Percentiles rank a stretch among this genome's conserved stretches.
These are phyloP conservation scores for Erynnis tages DNA, from an alignment of 2,888 invertebrate genomes.

Conservation along the genomic window DNA sequence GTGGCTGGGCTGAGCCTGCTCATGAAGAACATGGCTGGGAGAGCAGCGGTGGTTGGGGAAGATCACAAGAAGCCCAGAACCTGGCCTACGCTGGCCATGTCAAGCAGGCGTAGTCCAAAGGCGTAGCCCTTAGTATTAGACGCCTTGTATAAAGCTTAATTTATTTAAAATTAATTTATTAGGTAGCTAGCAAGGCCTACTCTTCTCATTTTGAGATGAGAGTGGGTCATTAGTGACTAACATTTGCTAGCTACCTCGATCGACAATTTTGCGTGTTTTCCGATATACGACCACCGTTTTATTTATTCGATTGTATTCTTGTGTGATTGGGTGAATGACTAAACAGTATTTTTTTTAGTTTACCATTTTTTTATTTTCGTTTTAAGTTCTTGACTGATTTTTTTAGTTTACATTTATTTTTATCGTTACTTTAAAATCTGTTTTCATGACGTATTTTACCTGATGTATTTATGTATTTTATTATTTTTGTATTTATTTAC, in stretches of 20 bases:
- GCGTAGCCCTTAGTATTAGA: too few species aligned
- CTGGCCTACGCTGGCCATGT: conserved; percentile 86
- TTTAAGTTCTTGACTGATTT: conserved; percentile 50
- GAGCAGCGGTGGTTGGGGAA: conserved; percentile 82
- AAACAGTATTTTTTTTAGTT: conserved; percentile 41
- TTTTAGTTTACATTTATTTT: conserved; percentile 32
- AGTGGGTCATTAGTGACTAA: neutral
- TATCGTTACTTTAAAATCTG: conserved; percentile 25
- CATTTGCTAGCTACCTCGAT: neutral
- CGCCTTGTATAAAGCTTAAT: conserved; percentile 27
- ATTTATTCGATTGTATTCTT: conserved; percentile 39
- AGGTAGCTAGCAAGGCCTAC: too few species aligned
- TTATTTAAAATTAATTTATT: conserved; percentile 29
- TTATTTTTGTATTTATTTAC: conserved; percentile 27
- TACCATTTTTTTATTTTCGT: conserved; percentile 40
- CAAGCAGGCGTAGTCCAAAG: conserved; percentile 69
- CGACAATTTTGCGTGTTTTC: conserved; percentile 6
- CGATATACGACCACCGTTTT: conserved; percentile 50
- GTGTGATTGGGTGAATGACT: conserved; percentile 35
- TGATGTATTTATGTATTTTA: conserved; percentile 18
- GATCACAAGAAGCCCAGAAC: conserved; percentile 84
- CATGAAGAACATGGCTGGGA: conserved; percentile 81
- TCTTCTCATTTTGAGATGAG: too few species aligned
- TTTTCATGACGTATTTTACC: conserved; percentile 12
- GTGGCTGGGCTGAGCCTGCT: conserved; percentile 86